These are phyloP conservation scores for Dicaeum eximium DNA, from an alignment of 2,113 vertebrate species.

Conservation along the genomic window DNA sequence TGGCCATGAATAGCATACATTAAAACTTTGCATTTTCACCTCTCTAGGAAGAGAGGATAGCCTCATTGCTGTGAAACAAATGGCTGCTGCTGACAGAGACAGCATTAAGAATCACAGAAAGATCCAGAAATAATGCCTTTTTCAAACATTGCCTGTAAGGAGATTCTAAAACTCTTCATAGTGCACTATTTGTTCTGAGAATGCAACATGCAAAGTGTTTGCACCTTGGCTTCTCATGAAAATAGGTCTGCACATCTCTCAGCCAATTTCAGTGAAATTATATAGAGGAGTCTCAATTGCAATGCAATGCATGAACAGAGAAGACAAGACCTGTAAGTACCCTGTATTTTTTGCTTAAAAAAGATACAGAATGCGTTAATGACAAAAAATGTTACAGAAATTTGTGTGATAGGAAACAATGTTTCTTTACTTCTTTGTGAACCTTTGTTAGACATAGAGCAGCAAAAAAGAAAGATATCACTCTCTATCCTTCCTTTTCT, in stretches of 20 bases:
- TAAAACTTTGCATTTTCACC: not conserved
- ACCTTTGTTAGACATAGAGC: not conserved
- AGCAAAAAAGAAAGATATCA: not conserved
- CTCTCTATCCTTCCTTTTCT: not conserved
- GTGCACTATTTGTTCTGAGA: not conserved
- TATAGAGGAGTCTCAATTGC: not conserved
- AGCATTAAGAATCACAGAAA: not conserved
- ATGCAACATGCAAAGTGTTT: not conserved
- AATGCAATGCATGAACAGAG: not conserved
- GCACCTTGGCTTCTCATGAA: not conserved
- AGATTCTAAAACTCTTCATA: not conserved
- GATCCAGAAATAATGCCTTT: not conserved
- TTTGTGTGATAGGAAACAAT: not conserved
- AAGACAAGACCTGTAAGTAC: not conserved
- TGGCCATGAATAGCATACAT: not conserved
- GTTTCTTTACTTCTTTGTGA: not conserved
- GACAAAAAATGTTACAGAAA: not conserved
- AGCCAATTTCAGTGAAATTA: not conserved
- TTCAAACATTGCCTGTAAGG: not conserved
- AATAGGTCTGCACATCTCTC: not conserved
- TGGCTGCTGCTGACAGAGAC: not conserved
- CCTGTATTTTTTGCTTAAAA: not conserved
- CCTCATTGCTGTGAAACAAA: not conserved
- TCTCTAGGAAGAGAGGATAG: not conserved
- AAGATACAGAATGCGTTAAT: not conserved